Evolutionary conservation across 2,113 vertebrate genomes (phyloP), one percentile per base, ranked within the genome.

Genomic region (Sceloporus undulatus): DNA sequence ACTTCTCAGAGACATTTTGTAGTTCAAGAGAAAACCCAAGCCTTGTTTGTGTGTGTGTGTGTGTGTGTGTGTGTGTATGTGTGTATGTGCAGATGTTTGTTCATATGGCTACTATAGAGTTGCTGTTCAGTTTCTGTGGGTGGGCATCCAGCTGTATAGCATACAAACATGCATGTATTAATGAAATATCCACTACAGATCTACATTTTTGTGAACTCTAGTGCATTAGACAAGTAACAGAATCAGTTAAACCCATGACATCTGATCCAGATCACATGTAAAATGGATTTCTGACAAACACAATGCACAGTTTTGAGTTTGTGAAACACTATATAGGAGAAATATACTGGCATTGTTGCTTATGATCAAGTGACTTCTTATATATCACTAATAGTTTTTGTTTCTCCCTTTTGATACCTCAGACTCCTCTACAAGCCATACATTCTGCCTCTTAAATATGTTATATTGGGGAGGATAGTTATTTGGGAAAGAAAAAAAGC

Each of bases 271-370:
- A 52, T 34, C 54, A 9, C 2, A 34, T 4, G 11, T 48, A 14
- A 78, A 81, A 2, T 62, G 27, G 4, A 27, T 62, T 27, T 65
- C 40, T 48, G 29, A 40, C 40, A 65, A 84, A 79, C 48, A 65
- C 76, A 87, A 66, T 79, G 19, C 88, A 29, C 82, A 76, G 71
- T 80, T 83, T 40, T 14, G 71, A 88, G 65, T 27, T 48, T 87
- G 89, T 40, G 0, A 89, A 90, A 79, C 2, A 0, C 25, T 11
- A 16, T 2, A 52, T 80, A 83, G 42, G 14, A 48, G 48, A 48
- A 48, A 48, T 48, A 48, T 48, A 7, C 48, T 48, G 48, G 7
- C 48, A 48, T 48, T 48, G 7, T 48, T 48, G 48, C 7, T 7
- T 48, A 48, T 48, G 7, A 48, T 48, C 34, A 34, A 34, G 34